Evolutionary conservation across 2,113 vertebrate genomes (phyloP), one percentile per base, ranked within the genome.

Genomic region (Anas platyrhynchos): DNA sequence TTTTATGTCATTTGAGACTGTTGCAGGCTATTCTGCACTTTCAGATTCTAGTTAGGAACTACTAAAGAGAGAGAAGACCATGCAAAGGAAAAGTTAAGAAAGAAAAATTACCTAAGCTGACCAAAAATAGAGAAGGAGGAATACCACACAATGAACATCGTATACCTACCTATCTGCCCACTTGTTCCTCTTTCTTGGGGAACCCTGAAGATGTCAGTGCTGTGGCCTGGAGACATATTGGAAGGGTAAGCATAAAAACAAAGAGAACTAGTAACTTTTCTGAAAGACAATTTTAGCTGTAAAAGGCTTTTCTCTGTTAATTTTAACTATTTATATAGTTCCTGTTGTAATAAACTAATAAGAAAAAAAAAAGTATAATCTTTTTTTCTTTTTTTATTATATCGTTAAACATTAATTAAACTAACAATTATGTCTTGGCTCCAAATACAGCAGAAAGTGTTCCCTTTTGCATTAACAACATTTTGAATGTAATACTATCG

Each of bases 351-450:
- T 26, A 29, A 20, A 65, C n/a, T 71, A 84, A 71, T 50, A 85
- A 89, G 15, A 36, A 62, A 66, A 36, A 62, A 66, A 83, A 91
- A 25, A 3, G 61, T 32, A 73, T 15, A 5, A 41, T 41, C 38
- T 41, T 41, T 41, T 41, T 41, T 41, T 5, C 15, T 71, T 91
- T 20, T 71, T 91, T 90, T 74, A 74, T 67, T 87, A 72, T 31
- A 46, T 23, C 43, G 15, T 67, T 90, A 89, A 71, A 63, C 16
- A n/a, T 71, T 78, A 88, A 76, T 85, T 76, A 83, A 91, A 91
- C 4, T 72, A 79, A 63, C 13, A 88, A 79, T 56, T 63, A 44
- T 56, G 3, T 21, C 29, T 61, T 76, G 27, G 18, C 38, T 94
- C 38, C 15, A 73, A 75, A 56, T 34, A 21, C 3, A 65, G 78